Conservation (phyloP, 2,113 vertebrate genomes). For the Phrynosoma blainvillii region DNA sequence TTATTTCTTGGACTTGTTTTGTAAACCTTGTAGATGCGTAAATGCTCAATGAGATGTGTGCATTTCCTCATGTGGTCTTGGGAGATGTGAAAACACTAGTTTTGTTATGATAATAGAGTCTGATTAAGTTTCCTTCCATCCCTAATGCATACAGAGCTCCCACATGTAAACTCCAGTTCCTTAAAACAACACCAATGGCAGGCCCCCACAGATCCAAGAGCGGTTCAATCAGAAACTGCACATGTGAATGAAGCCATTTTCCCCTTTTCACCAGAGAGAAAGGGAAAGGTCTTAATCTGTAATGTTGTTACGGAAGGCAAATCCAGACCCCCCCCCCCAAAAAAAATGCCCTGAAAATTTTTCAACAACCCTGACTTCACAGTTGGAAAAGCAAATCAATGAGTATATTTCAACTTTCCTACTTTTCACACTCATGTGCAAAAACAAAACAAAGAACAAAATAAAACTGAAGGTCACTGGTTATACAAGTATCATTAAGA, state of each 20-base stretch:
- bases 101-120: no score
- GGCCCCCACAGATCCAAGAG: neutral
- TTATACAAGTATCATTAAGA: slow-evolving; percentile 32
- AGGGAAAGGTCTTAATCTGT: fast-evolving
- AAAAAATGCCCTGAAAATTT: neutral
- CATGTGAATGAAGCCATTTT: neutral
- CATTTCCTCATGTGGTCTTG: no score
- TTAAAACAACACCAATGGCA: neutral
- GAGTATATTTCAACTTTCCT: neutral
- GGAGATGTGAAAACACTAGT: no score
- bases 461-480: slow-evolving; percentile 29
- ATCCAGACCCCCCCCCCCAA: neutral
- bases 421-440: neutral
- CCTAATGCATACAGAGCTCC: neutral
- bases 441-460: neutral
- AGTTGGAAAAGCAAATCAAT: slow-evolving; percentile 34
- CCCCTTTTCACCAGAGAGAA: neutral
- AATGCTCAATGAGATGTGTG: no score
- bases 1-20: no score
- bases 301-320: neutral
- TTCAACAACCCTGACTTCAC: slow-evolving; percentile 1
- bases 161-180: neutral
- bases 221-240: neutral
- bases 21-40: no score
- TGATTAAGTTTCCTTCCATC: no score